phyloP scores from a whole-genome alignment of 2,113 vertebrate genomes.

The Trichomycterus rosablanca region DNA sequence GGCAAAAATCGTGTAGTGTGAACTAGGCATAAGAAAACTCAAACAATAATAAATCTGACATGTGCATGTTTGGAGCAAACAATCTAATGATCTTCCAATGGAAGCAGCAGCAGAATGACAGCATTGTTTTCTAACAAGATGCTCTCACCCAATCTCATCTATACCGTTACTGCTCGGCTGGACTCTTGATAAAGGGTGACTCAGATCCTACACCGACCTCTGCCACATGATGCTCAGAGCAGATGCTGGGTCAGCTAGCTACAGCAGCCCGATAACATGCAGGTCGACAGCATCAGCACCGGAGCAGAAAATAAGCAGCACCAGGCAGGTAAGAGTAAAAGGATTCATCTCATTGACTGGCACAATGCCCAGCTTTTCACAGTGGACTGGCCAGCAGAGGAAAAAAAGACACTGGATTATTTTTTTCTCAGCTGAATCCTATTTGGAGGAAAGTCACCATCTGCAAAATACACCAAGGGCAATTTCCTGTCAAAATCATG shows the following conservation, averaged over 20 bases:
- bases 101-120: too few relatives aligned
- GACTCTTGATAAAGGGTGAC: too few relatives aligned
- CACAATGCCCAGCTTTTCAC: slow-evolving; percentile 17
- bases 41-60: too few relatives aligned
- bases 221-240: background rate
- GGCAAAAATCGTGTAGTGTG: too few relatives aligned
- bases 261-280: background rate
- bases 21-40: too few relatives aligned
- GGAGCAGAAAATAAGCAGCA: slow-evolving; percentile 16
- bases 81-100: too few relatives aligned
- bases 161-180: too few relatives aligned
- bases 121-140: too few relatives aligned
- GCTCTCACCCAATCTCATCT: too few relatives aligned
- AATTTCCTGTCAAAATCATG: slow-evolving; percentile 44
- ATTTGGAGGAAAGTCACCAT: slow-evolving; percentile 39
- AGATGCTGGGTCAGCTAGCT: background rate
- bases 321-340: slow-evolving; percentile 9
- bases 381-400: slow-evolving; percentile 15
- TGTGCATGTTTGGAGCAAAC: too few relatives aligned
- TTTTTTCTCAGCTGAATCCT: slow-evolving; percentile 28
- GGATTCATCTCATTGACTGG: slow-evolving; percentile 20
- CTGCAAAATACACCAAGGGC: slow-evolving; percentile 32
- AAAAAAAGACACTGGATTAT: background rate
- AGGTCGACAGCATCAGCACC: slow-evolving; percentile 11
- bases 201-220: background rate